Percentiles rank a stretch among this genome's conserved stretches.
phyloP scores from a whole-genome alignment of 2,888 invertebrate genomes.

The Chirona hameri region DNA sequence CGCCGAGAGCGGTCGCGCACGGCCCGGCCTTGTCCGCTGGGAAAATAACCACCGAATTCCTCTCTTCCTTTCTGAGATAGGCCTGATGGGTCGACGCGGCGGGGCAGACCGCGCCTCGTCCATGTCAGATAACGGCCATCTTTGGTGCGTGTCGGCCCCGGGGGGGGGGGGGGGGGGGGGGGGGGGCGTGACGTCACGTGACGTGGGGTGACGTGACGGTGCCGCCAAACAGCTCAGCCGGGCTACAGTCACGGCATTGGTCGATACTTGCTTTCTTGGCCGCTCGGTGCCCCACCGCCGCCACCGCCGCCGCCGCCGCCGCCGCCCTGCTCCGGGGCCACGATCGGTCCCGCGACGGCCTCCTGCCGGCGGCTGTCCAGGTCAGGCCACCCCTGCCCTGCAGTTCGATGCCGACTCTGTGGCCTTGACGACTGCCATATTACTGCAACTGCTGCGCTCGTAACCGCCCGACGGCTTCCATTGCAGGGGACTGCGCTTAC shows the following conservation, averaged over 20 bases:
- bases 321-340: no score
- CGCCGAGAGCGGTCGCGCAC: neutral
- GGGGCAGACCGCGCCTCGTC: neutral
- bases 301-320: neutral
- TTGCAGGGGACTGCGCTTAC: no score
- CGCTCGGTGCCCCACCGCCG: neutral
- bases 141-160: neutral
- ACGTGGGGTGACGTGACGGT: neutral
- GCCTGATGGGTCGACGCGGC: neutral
- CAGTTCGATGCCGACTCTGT: no score
- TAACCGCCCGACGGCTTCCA: neutral
- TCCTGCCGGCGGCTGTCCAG: neutral
- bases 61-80: neutral
- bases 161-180: no score
- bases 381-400: neutral
- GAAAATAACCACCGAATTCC: neutral
- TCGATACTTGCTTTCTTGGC: conserved; percentile 11
- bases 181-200: neutral
- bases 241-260: neutral
- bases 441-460: neutral
- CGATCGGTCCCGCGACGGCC: no score
- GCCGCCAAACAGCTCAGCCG: neutral
- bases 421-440: neutral
- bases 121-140: neutral
- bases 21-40: neutral